A percentile compares a stretch with the other conserved stretches of the same genome.
These are phyloP conservation scores for Battus philenor DNA, from an alignment of 1,140 invertebrate genomes.

Conservation along the genomic window DNA sequence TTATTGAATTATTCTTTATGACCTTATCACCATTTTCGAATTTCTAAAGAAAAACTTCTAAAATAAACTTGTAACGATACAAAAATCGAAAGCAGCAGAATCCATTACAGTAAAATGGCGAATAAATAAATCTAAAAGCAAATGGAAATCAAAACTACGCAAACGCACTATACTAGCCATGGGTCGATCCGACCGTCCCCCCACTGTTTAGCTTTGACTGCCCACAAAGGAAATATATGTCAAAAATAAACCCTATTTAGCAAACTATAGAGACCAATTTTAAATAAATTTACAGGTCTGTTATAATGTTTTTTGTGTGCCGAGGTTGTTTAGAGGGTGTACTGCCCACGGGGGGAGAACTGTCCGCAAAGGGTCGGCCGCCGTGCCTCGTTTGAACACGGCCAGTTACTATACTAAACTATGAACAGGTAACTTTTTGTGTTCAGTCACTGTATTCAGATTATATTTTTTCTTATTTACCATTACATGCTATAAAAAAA, in stretches of 20 bases:
- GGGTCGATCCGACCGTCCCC: slow-evolving; percentile 56
- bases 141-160: slow-evolving; percentile 67
- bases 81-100: too few relatives aligned
- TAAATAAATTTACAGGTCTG: slow-evolving; percentile 13
- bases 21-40: too few relatives aligned
- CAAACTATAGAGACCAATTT: slow-evolving; percentile 25
- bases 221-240: slow-evolving; percentile 31
- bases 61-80: too few relatives aligned
- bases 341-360: slow-evolving; percentile 66
- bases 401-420: slow-evolving; percentile 12
- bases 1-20: too few relatives aligned
- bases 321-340: slow-evolving; percentile 52
- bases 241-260: slow-evolving; percentile 20
- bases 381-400: slow-evolving; percentile 45
- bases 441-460: too few relatives aligned
- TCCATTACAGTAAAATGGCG: too few relatives aligned
- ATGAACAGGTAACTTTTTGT: too few relatives aligned
- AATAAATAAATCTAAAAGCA: slow-evolving; percentile 26
- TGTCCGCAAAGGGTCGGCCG: slow-evolving; percentile 64
- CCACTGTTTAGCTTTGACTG: slow-evolving; percentile 31
- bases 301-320: slow-evolving; percentile 52
- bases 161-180: slow-evolving; percentile 51
- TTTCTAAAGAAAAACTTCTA: too few relatives aligned
- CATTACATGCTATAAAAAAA: too few relatives aligned
- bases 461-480: too few relatives aligned